A percentile compares a stretch with the other conserved stretches of the same genome.
phyloP scores from a whole-genome alignment of 1,140 invertebrate species.

The Rhyzopertha dominica region DNA sequence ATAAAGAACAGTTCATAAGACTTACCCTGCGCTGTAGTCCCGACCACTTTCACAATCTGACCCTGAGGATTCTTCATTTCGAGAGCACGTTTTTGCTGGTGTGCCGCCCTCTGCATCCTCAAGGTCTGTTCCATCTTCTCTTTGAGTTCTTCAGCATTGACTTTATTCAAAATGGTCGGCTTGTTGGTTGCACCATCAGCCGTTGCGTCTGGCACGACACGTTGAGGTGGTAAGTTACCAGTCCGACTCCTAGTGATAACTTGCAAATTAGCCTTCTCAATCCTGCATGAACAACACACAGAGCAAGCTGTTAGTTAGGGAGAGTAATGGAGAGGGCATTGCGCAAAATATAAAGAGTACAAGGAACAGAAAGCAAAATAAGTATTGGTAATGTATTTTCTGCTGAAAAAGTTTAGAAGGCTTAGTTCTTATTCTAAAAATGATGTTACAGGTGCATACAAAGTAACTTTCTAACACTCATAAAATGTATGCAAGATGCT shows the following conservation, averaged over 20 bases:
- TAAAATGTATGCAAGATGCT: too few relatives aligned
- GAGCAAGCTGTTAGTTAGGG: slow-evolving; percentile 38
- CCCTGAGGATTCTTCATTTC: slow-evolving; percentile 52
- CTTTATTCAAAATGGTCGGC: slow-evolving; percentile 51
- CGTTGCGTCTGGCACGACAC: slow-evolving; percentile 35
- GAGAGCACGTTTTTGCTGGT: slow-evolving; percentile 76
- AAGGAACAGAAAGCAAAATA: too few relatives aligned
- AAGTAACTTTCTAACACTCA: too few relatives aligned
- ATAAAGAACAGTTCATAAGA: too few relatives aligned
- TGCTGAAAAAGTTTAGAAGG: too few relatives aligned
- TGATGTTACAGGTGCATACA: too few relatives aligned
- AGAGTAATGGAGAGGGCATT: background rate
- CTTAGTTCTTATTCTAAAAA: too few relatives aligned
- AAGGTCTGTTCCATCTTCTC: slow-evolving; percentile 89
- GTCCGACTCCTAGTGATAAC: slow-evolving; percentile 71
- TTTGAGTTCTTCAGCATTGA: slow-evolving; percentile 75
- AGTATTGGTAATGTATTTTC: too few relatives aligned
- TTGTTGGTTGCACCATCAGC: slow-evolving; percentile 21
- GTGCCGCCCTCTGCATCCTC: slow-evolving; percentile 75
- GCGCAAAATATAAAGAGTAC: too few relatives aligned
- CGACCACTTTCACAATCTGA: slow-evolving; percentile 53
- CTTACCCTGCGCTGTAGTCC: slow-evolving; percentile 50
- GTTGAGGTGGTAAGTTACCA: slow-evolving; percentile 57
- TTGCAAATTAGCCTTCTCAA: slow-evolving; percentile 60
- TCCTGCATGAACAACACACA: slow-evolving; percentile 49